A percentile compares a stretch with the other conserved stretches of the same genome.
phyloP scores from a whole-genome alignment of 1,140 invertebrate genomes.

The Gerris buenoi region DNA sequence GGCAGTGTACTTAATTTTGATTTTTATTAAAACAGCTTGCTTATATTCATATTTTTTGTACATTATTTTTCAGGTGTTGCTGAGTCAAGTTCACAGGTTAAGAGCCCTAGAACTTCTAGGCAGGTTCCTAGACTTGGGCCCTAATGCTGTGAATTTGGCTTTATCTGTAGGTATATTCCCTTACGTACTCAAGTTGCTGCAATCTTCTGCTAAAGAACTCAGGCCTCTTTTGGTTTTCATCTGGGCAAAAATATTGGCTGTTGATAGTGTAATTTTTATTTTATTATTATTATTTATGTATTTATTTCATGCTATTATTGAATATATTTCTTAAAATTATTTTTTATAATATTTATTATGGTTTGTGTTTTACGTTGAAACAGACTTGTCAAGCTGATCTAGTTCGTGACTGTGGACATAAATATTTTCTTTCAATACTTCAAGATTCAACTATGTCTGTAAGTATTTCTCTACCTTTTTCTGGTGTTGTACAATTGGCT shows the following conservation, averaged over 20 bases:
- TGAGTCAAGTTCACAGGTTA: slow-evolving; percentile 91
- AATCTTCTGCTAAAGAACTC: slow-evolving; percentile 82
- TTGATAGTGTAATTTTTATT: slow-evolving; percentile 64
- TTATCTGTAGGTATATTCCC: slow-evolving; percentile 97
- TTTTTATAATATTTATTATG: too few relatives aligned
- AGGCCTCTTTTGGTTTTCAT: slow-evolving; percentile 89
- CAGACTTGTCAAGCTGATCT: slow-evolving; percentile 88
- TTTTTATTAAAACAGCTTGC: too few relatives aligned
- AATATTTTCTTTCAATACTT: slow-evolving; percentile 82
- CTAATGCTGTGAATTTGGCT: slow-evolving; percentile 92
- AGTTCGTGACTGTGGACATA: slow-evolving; percentile 86
- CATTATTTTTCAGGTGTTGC: slow-evolving; percentile 66
- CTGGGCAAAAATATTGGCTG: slow-evolving; percentile 97
- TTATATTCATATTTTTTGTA: too few relatives aligned
- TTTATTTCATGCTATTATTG: too few relatives aligned
- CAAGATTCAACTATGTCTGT: slow-evolving; percentile 70
- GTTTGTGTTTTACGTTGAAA: too few relatives aligned
- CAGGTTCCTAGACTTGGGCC: slow-evolving; percentile 88
- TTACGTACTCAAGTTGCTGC: slow-evolving; percentile 89
- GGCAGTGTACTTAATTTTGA: too few relatives aligned
- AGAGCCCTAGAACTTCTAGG: slow-evolving; percentile 86
- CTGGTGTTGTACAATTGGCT: too few relatives aligned
- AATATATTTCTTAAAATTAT: too few relatives aligned
- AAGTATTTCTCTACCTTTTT: too few relatives aligned
- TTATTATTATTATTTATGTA: not conserved